A percentile compares a stretch with the other conserved stretches of the same genome.
These are phyloP conservation scores for Agriopis leucophaearia DNA, from an alignment of 2,888 invertebrate species.

Conservation along the genomic window DNA sequence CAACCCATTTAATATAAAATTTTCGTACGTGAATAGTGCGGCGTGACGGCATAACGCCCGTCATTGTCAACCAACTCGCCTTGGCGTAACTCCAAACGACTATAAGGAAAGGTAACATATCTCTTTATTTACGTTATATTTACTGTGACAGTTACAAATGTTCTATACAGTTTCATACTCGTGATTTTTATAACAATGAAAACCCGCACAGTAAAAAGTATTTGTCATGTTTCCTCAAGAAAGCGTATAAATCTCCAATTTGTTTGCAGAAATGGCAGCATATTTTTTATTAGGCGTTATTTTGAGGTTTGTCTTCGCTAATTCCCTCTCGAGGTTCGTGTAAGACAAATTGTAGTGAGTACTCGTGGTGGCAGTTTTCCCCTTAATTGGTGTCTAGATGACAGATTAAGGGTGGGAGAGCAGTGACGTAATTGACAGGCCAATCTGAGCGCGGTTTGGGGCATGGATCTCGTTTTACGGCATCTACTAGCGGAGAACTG, in stretches of 20 bases:
- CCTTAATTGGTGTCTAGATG: slow-evolving; percentile 84
- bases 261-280: slow-evolving; percentile 27
- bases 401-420: slow-evolving; percentile 79
- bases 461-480: slow-evolving; percentile 65
- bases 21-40: slow-evolving; percentile 61
- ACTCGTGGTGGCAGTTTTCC: slow-evolving; percentile 70
- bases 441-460: slow-evolving; percentile 74
- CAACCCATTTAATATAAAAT: slow-evolving; percentile 35
- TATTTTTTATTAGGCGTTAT: slow-evolving; percentile 36
- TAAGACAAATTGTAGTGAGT: slow-evolving; percentile 74
- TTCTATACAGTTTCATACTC: slow-evolving; percentile 49
- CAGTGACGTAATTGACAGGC: slow-evolving; percentile 83
- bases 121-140: slow-evolving; percentile 74
- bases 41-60: slow-evolving; percentile 64
- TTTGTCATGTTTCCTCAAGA: slow-evolving; percentile 42
- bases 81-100: slow-evolving; percentile 79
- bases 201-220: slow-evolving; percentile 46
- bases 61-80: slow-evolving; percentile 71
- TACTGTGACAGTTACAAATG: slow-evolving; percentile 71
- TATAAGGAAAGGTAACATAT: slow-evolving; percentile 73
- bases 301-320: slow-evolving; percentile 41
- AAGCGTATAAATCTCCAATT: slow-evolving; percentile 33
- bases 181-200: slow-evolving; percentile 51
- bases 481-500: neutral
- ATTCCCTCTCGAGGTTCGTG: slow-evolving; percentile 53